These are phyloP conservation scores for Bactericera cockerelli DNA, from an alignment of 1,140 invertebrate species.

Conservation along the genomic window DNA sequence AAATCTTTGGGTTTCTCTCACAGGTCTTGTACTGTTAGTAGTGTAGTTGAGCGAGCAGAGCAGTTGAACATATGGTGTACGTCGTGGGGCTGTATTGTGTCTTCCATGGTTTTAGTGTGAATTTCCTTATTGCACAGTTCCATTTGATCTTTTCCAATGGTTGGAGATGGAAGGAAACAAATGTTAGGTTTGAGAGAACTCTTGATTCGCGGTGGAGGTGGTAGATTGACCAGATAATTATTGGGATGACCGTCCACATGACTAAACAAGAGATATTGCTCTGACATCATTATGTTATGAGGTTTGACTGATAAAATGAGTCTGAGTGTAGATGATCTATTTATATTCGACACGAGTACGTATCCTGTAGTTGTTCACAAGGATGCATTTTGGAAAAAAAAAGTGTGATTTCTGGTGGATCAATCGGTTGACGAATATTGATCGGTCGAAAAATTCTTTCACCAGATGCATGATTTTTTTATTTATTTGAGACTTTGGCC, in stretches of 20 bases:
- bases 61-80: not conserved
- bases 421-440: too few relatives aligned
- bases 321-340: too few relatives aligned
- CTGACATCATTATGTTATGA: conserved; percentile 3
- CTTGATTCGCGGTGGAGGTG: not conserved
- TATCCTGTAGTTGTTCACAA: too few relatives aligned
- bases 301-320: conserved; percentile 1
- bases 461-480: too few relatives aligned
- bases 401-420: too few relatives aligned
- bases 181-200: conserved; percentile 5
- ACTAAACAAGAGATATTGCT: conserved; percentile 6
- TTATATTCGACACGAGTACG: too few relatives aligned
- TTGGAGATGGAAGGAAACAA: not conserved
- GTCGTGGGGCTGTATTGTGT: not conserved
- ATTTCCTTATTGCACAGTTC: not conserved
- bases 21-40: not conserved
- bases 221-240: not conserved
- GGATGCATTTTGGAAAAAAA: too few relatives aligned
- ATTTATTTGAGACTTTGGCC: too few relatives aligned
- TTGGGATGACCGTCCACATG: conserved; percentile 2
- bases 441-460: too few relatives aligned
- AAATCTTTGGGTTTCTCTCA: too few relatives aligned
- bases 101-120: not conserved
- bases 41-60: not conserved
- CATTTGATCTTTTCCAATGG: not conserved